Conservation (phyloP, 2,797 vertebrate species). For the Myiotriccus ornatus region DNA sequence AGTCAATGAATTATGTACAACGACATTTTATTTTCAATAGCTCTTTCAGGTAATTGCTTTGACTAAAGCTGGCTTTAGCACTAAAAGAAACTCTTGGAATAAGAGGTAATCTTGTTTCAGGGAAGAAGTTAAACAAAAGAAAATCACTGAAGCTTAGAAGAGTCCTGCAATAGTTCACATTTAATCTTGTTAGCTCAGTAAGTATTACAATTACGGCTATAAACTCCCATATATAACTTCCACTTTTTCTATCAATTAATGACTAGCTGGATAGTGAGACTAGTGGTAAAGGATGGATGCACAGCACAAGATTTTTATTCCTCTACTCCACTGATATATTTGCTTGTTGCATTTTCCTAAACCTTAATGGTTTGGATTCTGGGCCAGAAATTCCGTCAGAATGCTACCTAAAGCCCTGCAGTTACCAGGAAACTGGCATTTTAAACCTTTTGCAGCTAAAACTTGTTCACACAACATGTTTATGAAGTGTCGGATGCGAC, state of each 20-base stretch:
- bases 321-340: neutral
- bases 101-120: slow-evolving; percentile 19
- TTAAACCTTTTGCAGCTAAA: slow-evolving; percentile 6
- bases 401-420: neutral
- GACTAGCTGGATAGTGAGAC: neutral
- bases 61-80: neutral
- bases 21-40: neutral
- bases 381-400: neutral
- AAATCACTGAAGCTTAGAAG: neutral
- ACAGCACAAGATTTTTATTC: neutral
- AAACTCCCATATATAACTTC: neutral
- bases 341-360: neutral
- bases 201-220: neutral
- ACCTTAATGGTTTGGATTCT: neutral
- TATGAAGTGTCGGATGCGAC: slow-evolving; percentile 23
- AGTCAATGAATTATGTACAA: neutral
- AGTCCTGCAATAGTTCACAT: neutral
- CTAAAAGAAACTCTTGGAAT: neutral
- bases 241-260: neutral
- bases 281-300: neutral
- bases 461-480: slow-evolving; percentile 15
- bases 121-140: slow-evolving; percentile 32
- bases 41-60: neutral
- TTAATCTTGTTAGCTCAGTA: slow-evolving; percentile 10
- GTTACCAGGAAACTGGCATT: slow-evolving; percentile 15